A percentile compares a stretch with the other conserved stretches of the same genome.
Conservation (phyloP, 2,113 vertebrate genomes). For the Piliocolobus tephrosceles region DNA sequence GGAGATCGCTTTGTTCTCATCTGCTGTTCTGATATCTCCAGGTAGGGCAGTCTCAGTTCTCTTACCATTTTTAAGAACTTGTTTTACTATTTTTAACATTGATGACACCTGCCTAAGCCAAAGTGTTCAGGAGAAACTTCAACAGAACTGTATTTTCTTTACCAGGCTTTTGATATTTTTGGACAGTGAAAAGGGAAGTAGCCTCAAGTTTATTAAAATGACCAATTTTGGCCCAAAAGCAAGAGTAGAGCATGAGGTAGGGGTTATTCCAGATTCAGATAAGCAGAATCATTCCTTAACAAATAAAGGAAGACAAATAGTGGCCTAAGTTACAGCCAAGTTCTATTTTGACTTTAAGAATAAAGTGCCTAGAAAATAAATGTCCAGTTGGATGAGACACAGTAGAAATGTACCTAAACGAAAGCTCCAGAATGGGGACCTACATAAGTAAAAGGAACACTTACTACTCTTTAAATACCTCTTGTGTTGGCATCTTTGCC, state of each 20-base stretch:
- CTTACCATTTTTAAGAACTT: background rate
- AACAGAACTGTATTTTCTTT: conserved; percentile 39
- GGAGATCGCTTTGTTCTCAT: conserved; percentile 98
- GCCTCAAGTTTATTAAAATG: background rate
- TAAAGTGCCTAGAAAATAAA: background rate
- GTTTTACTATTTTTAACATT: conserved; percentile 11
- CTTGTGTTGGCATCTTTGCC: background rate
- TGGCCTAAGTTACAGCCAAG: background rate
- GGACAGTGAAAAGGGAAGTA: conserved; percentile 44
- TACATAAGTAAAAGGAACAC: background rate
- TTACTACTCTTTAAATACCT: background rate
- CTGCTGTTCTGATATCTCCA: conserved; percentile 98
- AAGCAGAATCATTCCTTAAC: conserved; percentile 26
- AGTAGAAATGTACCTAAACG: conserved; percentile 8
- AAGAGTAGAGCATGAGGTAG: background rate
- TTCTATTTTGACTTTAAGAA: conserved; percentile 31
- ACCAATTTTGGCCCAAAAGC: background rate
- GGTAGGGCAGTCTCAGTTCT: conserved; percentile 83
- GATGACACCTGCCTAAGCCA: background rate
- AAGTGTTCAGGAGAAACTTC: background rate
- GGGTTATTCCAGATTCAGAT: background rate
- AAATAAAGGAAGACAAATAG: background rate
- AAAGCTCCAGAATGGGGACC: background rate
- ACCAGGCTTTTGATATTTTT: conserved; percentile 25
- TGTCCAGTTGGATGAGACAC: background rate